Evolutionary conservation across 2,113 vertebrate genomes (phyloP), one percentile per base, ranked within the genome.

Genomic region (Phylloscopus trochiloides): DNA sequence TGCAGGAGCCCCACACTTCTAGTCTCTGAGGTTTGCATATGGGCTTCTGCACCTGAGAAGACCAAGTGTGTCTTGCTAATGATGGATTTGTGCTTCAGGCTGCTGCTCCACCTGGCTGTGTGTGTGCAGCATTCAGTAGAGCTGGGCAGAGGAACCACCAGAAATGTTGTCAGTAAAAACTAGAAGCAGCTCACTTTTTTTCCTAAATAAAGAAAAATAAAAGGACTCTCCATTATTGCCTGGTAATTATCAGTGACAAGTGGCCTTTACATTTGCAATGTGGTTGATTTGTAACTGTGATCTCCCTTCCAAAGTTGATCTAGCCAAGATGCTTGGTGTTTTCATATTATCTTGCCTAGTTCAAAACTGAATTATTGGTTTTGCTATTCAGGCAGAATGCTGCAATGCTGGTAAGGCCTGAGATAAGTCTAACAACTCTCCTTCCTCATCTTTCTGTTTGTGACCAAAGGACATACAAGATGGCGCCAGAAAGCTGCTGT

Each of bases 151-250:
- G 76, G 71, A 61, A 72, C 26, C 24, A 5, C 81, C 61, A 55
- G 38, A 93, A 95, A 96, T 92, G 92, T 78, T 84, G 94, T 92
- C 94, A 84, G 29, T 92, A 95, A 93, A 92, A 95, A 89, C 57
- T 43, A 82, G 68, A 78, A 79, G 71, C 79, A 58, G 50, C 74
- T 96, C 17, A 6, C 66, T 75, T 47, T 55, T 40, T 36, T 17
- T 16, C 32, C 7, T 5, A 4, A 28, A 40, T 50, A 7, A 26
- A 8, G 1, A 65, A 38, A 66, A 54, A 32, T 14, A 28, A 75
- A 58, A 66, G 17, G 4, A 88, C 77, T 91, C 51, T 77, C 54
- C 66, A 62, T 82, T 68, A 81, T 90, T 86, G 55, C 52, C 80
- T 63, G 38, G 51, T 78, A 84, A 74, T 71, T 91, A 76, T 87